Base-by-base conservation (phyloP, 2,113 vertebrate species). In the Tor tambroides region DNA sequence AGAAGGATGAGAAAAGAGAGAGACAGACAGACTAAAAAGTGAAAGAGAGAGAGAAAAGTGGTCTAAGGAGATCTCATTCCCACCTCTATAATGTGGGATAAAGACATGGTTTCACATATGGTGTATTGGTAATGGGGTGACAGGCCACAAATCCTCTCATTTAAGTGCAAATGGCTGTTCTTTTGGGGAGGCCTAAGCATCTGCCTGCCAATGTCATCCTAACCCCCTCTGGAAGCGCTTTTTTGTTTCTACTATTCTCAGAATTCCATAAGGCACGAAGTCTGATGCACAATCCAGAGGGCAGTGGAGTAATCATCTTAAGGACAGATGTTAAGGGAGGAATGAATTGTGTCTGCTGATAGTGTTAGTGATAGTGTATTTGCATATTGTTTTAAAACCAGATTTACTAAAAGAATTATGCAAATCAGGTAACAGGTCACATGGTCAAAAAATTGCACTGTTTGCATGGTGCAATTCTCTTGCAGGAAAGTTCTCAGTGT, bases 131-230 rank as follows among this genome's bases (percentile, higher is more conserved):
- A 96, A 97, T 95, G 96, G 95, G 94, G 93, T 94, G 90, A 94
- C 96, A 92, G 95, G 95, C 95, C 96, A 95, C 96, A 96, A 95
- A 95, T 96, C 96, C 96, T 95, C 96, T 98, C 96, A 97, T 98
- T 95, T 97, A 97, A 96, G 97, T 96, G 97, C 96, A 97, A 98
- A 98, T 97, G 94, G 95, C 95, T 95, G 93, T 95, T 83, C 93
- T 91, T 92, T 94, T 89, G 92, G 91, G 89, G 92, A 90, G 91
- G 87, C 88, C 90, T 85, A 87, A 91, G 92, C 93, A 93, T 92
- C 91, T 93, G 92, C 91, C 92, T 35, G 90, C 83, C 91, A 90
- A 89, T 93, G 91, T 94, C 93, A 92, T 91, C 88, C 90, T 91
- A 93, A 93, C 93, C 84, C 81, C 72, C 84, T 83, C 49, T 80